These are phyloP conservation scores for Galerucella calmariensis DNA, from an alignment of 2,888 invertebrate species.

Conservation along the genomic window DNA sequence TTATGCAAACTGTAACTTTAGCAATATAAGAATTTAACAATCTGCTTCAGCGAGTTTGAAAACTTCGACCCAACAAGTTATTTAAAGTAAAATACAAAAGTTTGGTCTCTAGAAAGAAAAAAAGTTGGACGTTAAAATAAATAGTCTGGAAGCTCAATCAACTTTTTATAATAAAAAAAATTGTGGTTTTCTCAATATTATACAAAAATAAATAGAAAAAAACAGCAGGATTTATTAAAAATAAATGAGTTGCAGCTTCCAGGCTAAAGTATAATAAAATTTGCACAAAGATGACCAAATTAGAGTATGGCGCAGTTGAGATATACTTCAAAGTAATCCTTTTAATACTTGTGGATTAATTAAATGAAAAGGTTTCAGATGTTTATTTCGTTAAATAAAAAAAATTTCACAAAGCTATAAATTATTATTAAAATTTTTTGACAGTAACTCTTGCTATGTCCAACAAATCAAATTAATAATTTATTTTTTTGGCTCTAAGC, in stretches of 20 bases:
- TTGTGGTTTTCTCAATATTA: too few relatives aligned
- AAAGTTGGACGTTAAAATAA: not conserved
- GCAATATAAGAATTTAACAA: not conserved
- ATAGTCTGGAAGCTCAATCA: not conserved
- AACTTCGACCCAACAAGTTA: not conserved
- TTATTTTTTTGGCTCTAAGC: too few relatives aligned
- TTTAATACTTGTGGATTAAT: conserved; percentile 6
- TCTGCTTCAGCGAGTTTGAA: not conserved
- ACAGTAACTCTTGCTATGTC: too few relatives aligned
- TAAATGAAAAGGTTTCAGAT: not conserved
- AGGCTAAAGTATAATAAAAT: not conserved
- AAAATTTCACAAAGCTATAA: too few relatives aligned
- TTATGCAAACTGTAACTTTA: not conserved
- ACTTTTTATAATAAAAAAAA: too few relatives aligned
- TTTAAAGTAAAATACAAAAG: not conserved
- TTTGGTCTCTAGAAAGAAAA: not conserved
- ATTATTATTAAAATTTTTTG: too few relatives aligned
- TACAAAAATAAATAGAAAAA: too few relatives aligned
- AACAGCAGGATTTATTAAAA: too few relatives aligned
- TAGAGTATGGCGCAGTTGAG: not conserved
- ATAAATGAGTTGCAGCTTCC: not conserved
- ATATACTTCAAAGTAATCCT: conserved; percentile 17
- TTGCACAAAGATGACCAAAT: not conserved
- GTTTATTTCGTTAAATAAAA: too few relatives aligned
- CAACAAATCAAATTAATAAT: too few relatives aligned